Evolutionary conservation across 2,113 vertebrate species (phyloP).

Genomic region (Phaethornis superciliosus): DNA sequence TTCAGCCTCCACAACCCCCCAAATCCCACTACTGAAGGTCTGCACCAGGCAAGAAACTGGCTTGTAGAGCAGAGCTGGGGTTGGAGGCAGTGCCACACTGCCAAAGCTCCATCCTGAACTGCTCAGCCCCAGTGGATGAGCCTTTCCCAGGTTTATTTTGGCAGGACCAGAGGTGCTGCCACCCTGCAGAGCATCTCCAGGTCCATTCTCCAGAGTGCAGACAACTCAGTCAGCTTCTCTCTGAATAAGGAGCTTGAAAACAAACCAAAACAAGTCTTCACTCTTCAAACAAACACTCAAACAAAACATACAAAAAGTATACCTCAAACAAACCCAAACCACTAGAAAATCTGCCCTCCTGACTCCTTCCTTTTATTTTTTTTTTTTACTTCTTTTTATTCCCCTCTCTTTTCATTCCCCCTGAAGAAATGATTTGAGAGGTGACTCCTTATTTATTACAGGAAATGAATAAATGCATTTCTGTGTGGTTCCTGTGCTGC

Average conservation of each 20-base stretch:
- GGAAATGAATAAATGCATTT: neutral
- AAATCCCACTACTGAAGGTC: accelerated
- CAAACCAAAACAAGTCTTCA: neutral
- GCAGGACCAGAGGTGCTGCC: neutral
- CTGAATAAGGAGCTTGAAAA: neutral
- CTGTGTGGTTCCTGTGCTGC: accelerated
- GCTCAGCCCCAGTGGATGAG: too few species aligned
- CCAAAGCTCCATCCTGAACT: neutral
- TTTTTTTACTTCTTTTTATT: neutral
- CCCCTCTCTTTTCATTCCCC: neutral
- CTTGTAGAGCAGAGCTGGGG: neutral
- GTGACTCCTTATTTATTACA: neutral
- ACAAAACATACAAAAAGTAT: too few species aligned
- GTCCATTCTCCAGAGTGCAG: neutral
- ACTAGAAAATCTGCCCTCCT: neutral
- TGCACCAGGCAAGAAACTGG: accelerated
- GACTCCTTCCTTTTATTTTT: neutral
- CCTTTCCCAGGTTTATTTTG: neutral
- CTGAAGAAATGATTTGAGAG: slow-evolving; percentile 17
- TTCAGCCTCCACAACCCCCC: neutral
- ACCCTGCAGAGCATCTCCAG: neutral
- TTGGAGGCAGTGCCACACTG: neutral
- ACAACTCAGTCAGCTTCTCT: neutral
- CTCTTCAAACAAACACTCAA: neutral
- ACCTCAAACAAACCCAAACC: too few species aligned